A percentile compares a stretch with the other conserved stretches of the same genome.
phyloP scores from a whole-genome alignment of 2,888 invertebrate species.

The Cotesia congregata region DNA sequence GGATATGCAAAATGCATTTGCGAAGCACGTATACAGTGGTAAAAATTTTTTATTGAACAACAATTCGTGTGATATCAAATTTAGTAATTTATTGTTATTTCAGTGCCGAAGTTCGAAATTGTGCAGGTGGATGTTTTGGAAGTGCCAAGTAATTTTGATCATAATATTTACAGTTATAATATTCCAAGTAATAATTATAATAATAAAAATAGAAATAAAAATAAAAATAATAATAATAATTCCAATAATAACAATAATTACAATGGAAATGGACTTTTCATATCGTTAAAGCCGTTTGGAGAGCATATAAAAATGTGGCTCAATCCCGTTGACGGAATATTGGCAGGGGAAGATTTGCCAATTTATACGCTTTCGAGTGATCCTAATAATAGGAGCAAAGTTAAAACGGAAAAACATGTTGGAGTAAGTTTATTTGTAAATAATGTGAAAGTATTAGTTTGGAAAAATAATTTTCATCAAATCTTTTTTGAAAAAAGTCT shows the following conservation, averaged over 20 bases:
- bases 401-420: neutral
- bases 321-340: conserved; percentile 31
- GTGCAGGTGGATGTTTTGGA: neutral
- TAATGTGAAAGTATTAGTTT: neutral
- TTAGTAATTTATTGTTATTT: neutral
- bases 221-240: conserved; percentile 8
- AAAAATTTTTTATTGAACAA: neutral
- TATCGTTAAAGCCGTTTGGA: conserved; percentile 32
- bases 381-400: neutral
- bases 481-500: too few relatives aligned
- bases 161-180: neutral
- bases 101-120: neutral
- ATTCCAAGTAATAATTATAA: too few relatives aligned
- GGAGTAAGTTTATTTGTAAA: neutral
- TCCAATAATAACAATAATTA: conserved; percentile 23
- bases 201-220: neutral
- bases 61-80: neutral
- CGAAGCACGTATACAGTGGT: neutral
- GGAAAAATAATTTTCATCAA: too few relatives aligned
- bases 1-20: neutral
- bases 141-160: neutral
- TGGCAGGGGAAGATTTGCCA: conserved; percentile 25
- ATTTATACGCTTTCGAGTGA: conserved; percentile 21
- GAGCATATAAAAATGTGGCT: conserved; percentile 39
- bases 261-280: conserved; percentile 2